Conservation (phyloP, 2,888 invertebrate species). For the Melieria picta region DNA sequence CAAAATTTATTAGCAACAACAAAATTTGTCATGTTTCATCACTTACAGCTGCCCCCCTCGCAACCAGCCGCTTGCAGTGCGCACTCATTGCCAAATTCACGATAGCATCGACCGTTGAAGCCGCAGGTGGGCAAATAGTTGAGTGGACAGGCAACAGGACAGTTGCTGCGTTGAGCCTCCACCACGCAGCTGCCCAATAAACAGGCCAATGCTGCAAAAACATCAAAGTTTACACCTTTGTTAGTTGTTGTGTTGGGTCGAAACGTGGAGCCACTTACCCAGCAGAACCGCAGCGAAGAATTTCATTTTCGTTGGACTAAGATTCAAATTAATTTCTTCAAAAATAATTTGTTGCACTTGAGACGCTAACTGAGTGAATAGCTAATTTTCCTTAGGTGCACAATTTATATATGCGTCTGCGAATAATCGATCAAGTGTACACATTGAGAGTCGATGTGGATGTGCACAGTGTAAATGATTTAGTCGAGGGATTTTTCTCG, state of each 20-base stretch:
- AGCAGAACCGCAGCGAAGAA: neutral
- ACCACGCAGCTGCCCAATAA: too few relatives aligned
- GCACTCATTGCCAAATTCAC: conserved; percentile 29
- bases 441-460: too few relatives aligned
- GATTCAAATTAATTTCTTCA: neutral
- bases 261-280: too few relatives aligned
- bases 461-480: too few relatives aligned
- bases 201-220: too few relatives aligned
- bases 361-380: too few relatives aligned
- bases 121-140: conserved; percentile 32
- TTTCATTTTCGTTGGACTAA: neutral
- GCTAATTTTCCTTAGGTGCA: too few relatives aligned
- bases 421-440: too few relatives aligned
- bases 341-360: neutral
- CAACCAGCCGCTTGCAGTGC: conserved; percentile 32
- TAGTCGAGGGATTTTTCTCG: too few relatives aligned
- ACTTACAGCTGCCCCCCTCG: conserved; percentile 28
- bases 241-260: neutral
- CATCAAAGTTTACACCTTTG: neutral
- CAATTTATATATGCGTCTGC: too few relatives aligned
- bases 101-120: conserved; percentile 29
- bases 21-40: neutral
- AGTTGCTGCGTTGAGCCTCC: neutral
- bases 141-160: conserved; percentile 25
- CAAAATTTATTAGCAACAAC: neutral